Evolutionary conservation across 2,113 vertebrate genomes (phyloP), one percentile per base, ranked within the genome.

Genomic region (Caranx melampygus): DNA sequence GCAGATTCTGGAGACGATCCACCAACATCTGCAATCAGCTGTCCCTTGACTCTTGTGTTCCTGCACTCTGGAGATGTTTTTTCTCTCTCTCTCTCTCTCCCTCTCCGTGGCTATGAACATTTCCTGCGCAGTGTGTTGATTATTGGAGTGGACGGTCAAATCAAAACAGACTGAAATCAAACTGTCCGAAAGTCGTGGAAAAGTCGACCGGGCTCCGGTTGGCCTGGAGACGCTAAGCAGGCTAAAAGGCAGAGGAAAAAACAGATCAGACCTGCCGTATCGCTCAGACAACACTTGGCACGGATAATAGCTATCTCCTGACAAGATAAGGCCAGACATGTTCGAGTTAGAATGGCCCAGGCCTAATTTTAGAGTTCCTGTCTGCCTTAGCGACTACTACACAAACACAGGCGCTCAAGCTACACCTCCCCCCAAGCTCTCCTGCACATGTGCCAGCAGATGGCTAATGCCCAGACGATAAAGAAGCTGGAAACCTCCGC

Each of bases 291-390:
- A 79, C 83, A 81, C 77, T 86, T 65, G 54, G 55, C 76, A 78
- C 33, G 69, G 42, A 35, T 87, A 73, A 78, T 80, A 72, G 44
- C 65, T 58, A 72, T 88, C 68, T 83, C 71, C 78, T 87, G 79
- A 89, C 85, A 59, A 75, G 90, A 92, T 90, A 92, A 89, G 79
- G 77, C 68, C 72, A 83, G 87, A 89, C 79, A 79, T 74, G 80
- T 81, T 84, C 59, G 71, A 84, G 87, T 76, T 78, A 63, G 82
- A 85, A 61, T 51, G 54, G 68, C 75, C 74, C 14, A 51, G 79
- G 66, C 79, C 91, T 92, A 85, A 90, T 88, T 92, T 90, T 85
- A 83, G 87, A 90, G 82, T 85, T 90, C 89, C 87, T 85, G 83
- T 83, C 79, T 82, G 79, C 81, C 35, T 84, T 75, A 81, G 87